Percentiles rank a stretch among this genome's conserved stretches.
Evolutionary conservation across 2,113 vertebrate genomes (phyloP).

Genomic region (Heterochromis multidens): DNA sequence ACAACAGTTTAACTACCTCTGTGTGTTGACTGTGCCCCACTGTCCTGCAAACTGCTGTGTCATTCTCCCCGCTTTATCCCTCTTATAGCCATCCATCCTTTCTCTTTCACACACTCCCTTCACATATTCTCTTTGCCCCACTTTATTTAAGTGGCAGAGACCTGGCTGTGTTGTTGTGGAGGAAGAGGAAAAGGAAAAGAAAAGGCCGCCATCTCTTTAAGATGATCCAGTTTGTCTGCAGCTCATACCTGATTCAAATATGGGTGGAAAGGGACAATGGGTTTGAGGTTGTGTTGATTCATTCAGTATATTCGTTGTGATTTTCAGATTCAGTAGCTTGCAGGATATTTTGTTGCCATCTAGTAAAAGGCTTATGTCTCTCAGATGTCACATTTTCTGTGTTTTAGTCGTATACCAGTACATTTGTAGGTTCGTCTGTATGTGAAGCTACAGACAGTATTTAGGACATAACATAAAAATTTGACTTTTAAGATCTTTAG

Average conservation of each 20-base stretch:
- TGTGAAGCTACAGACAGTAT: neutral
- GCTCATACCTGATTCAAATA: neutral
- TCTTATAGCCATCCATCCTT: slow-evolving; percentile 32
- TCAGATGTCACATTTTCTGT: neutral
- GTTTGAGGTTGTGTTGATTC: neutral
- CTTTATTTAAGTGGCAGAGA: slow-evolving; percentile 25
- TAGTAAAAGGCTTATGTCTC: neutral
- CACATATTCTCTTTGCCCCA: slow-evolving; percentile 11
- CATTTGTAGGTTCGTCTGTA: rapidly evolving
- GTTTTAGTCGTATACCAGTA: neutral
- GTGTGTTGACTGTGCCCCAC: slow-evolving; percentile 23
- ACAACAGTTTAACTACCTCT: neutral
- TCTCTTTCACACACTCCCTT: neutral
- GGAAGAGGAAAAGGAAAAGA: neutral
- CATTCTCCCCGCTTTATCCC: slow-evolving; percentile 51
- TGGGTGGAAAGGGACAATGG: neutral
- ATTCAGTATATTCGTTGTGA: slow-evolving; percentile 7
- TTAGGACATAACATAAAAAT: neutral
- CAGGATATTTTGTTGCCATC: neutral
- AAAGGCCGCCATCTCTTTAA: neutral
- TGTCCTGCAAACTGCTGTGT: slow-evolving; percentile 70
- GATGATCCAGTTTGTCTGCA: neutral
- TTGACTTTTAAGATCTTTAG: neutral
- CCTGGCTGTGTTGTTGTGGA: neutral
- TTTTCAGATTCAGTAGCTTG: slow-evolving; percentile 1